Percentiles rank a stretch among this genome's conserved stretches.
Conservation (phyloP, 1,140 invertebrate genomes). For the Monomorium pharaonis region DNA sequence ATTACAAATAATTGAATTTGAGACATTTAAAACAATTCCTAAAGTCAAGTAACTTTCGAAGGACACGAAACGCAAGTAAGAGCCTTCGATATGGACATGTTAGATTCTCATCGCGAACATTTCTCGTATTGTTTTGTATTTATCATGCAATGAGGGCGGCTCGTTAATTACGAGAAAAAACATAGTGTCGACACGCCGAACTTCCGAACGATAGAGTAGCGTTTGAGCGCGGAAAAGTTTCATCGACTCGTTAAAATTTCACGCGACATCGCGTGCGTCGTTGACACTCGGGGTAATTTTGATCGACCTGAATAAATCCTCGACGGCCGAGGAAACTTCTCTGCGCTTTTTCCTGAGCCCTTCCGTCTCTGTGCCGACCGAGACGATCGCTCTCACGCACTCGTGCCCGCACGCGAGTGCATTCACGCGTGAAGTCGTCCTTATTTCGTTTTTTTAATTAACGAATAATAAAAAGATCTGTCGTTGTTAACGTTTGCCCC, state of each 20-base stretch:
- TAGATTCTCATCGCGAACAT: constrained; percentile 29
- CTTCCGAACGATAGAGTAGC: not conserved
- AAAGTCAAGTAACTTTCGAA: not conserved
- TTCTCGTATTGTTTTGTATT: constrained; percentile 2
- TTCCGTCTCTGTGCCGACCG: not conserved
- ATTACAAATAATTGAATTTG: not conserved
- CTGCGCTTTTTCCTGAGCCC: not conserved
- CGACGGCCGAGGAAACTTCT: constrained; percentile 6
- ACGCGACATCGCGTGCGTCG: constrained; percentile 5
- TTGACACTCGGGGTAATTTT: not conserved
- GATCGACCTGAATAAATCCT: constrained; percentile 13
- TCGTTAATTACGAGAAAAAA: constrained; percentile 42
- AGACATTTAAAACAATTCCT: not conserved
- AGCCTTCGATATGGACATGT: constrained; percentile 2
- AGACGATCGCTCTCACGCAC: not conserved
- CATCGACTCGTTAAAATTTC: constrained; percentile 51
- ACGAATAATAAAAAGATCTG: not conserved
- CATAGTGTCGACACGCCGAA: not conserved
- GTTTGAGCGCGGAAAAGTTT: constrained; percentile 36
- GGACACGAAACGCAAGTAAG: not conserved
- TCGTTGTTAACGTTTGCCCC: constrained; percentile 75
- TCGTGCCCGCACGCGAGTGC: not conserved
- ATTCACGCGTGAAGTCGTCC: not conserved
- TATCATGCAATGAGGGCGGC: constrained; percentile 20
- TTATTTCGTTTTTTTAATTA: constrained; percentile 21